These are phyloP conservation scores for Neopelma chrysocephalum DNA, from an alignment of 2,797 vertebrate species.

Conservation along the genomic window DNA sequence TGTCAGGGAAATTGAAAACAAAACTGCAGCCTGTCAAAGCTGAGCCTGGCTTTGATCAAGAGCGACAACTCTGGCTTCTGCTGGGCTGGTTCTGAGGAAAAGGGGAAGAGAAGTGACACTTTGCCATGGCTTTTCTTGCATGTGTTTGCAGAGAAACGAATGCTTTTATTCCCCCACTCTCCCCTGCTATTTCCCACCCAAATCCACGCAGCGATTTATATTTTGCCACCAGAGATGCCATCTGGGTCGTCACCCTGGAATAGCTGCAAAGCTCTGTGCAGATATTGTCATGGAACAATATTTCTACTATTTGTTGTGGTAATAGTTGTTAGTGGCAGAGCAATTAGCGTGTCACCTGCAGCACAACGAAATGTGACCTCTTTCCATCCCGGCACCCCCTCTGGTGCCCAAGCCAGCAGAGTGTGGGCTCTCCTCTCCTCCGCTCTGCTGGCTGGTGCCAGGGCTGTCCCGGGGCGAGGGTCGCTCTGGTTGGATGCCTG, in stretches of 20 bases:
- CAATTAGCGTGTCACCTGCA: conserved; percentile 8
- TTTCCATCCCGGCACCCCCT: neutral
- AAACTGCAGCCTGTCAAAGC: neutral
- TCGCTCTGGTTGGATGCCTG: neutral
- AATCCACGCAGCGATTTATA: neutral
- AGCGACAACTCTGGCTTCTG: neutral
- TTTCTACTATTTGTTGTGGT: conserved; percentile 65
- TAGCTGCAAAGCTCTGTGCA: neutral
- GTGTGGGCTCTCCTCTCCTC: neutral
- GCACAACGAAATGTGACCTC: neutral
- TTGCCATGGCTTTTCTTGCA: neutral
- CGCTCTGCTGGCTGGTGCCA: neutral
- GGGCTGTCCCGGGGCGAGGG: neutral
- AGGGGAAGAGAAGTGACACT: neutral
- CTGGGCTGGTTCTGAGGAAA: neutral
- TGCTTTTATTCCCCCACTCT: neutral
- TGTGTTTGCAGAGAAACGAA: neutral
- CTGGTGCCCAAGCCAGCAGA: accelerated
- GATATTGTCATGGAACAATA: conserved; percentile 8
- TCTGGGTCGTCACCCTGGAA: conserved; percentile 11
- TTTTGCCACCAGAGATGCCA: neutral
- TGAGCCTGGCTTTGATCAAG: conserved; percentile 1
- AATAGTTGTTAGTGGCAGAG: conserved; percentile 43
- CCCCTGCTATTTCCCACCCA: neutral
- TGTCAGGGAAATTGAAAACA: conserved; percentile 12